phyloP scores from a whole-genome alignment of 2,113 vertebrate species.

The Zosterops lateralis region DNA sequence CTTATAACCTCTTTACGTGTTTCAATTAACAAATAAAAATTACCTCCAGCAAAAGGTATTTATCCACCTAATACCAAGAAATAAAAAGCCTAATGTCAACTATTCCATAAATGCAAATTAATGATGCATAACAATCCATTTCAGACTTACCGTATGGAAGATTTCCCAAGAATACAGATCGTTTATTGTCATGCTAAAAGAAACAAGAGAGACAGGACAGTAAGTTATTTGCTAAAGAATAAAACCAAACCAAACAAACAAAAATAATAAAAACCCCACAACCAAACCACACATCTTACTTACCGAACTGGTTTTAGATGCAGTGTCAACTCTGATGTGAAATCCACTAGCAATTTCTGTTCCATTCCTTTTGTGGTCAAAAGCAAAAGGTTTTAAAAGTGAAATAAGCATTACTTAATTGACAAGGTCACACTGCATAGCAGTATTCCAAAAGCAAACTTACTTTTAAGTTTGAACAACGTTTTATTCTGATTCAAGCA shows the following conservation, averaged over 20 bases:
- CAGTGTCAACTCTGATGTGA: constrained; percentile 87
- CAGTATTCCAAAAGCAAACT: background rate
- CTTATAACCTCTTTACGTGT: background rate
- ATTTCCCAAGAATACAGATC: constrained; percentile 91
- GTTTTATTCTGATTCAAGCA: background rate
- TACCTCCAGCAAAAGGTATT: background rate
- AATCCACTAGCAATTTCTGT: constrained; percentile 82
- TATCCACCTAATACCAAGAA: background rate
- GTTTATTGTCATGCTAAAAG: constrained; percentile 86
- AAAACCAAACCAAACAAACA: background rate
- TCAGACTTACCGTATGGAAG: constrained; percentile 87
- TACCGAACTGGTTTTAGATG: constrained; percentile 69
- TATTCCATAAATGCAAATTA: background rate
- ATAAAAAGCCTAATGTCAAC: background rate
- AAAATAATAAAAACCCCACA: background rate
- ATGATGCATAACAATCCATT: background rate
- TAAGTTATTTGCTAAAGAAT: background rate
- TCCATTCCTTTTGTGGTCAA: constrained; percentile 81
- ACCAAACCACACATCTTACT: constrained; percentile 32
- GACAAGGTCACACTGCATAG: background rate
- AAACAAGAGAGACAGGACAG: background rate
- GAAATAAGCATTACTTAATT: background rate
- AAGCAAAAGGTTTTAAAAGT: background rate
- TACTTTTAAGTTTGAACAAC: background rate
- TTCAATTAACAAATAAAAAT: background rate